Evolutionary conservation across 2,113 vertebrate genomes (phyloP), one percentile per base, ranked within the genome.

Genomic region (Monarcha castaneiventris): DNA sequence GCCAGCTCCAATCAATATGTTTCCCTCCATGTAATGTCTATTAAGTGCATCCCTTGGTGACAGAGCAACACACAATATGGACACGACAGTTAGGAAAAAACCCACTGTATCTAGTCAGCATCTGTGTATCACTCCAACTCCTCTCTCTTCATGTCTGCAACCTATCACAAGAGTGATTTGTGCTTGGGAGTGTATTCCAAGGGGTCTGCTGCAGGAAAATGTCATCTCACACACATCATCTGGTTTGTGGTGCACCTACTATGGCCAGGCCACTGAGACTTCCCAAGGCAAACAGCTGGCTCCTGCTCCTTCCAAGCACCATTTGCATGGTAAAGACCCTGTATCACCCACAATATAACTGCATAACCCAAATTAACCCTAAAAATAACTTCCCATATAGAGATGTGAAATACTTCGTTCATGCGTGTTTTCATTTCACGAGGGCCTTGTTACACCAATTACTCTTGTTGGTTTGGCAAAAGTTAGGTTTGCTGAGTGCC

Each of bases 401-500:
- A 84, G 69, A 52, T 35, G 37, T 21, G 54, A 88, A 82, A 66
- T 67, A 48, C 39, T 90, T 51, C 1, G 64, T 54, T 80, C 62
- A 18, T 78, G 86, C 9, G 2, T 92, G 87, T 95, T 95, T 94
- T 81, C 71, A 74, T 95, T 84, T 79, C 94, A 92, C 9, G 26
- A 96, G 86, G 89, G 87, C 88, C 85, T 89, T 62, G 80, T 89
- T 85, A 66, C 82, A 91, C 96, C 94, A 95, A 91, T 77, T 39
- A 54, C 84, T 91, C 73, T 73, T 10, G 78, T 16, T 80, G 91
- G 44, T 86, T 94, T 97, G 96, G 97, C 96, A 96, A 94, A 95
- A 94, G 80, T 91, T 81, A 30, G 80, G 33, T 44, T 51, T 73
- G 39, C 77, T 73, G 55, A 25, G 49, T 88, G 96, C 96, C 95